Conservation (phyloP, 2,797 vertebrate genomes). For the Euphonia xanthogaster region DNA sequence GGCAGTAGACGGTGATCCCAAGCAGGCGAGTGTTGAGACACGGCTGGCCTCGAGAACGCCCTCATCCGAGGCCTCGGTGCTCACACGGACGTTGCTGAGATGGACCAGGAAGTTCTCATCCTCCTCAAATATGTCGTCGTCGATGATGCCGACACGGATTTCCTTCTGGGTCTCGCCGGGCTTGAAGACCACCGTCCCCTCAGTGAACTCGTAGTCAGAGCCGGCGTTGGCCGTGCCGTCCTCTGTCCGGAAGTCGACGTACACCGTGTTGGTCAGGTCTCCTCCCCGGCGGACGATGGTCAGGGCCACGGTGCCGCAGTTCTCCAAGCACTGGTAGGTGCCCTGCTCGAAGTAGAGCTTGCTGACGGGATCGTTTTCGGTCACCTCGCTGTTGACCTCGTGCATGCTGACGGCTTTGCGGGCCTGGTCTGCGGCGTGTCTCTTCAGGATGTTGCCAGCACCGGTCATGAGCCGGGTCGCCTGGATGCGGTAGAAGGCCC, state of each 20-base stretch:
- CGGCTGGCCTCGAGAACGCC: slow-evolving; percentile 71
- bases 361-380: slow-evolving; percentile 78
- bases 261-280: slow-evolving; percentile 81
- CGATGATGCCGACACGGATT: slow-evolving; percentile 88
- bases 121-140: slow-evolving; percentile 96
- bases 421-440: slow-evolving; percentile 89
- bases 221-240: slow-evolving; percentile 93
- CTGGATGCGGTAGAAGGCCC: slow-evolving; percentile 94
- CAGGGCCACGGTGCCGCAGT: slow-evolving; percentile 89
- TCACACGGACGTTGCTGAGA: slow-evolving; percentile 84
- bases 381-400: slow-evolving; percentile 81
- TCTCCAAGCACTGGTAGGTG: slow-evolving; percentile 94
- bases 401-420: slow-evolving; percentile 87
- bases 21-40: slow-evolving; percentile 72
- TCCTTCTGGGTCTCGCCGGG: slow-evolving; percentile 92
- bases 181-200: slow-evolving; percentile 87
- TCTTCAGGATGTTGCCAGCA: slow-evolving; percentile 90
- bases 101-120: slow-evolving; percentile 95
- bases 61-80: slow-evolving; percentile 74
- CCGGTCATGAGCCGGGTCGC: slow-evolving; percentile 93
- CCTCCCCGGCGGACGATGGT: slow-evolving; percentile 87
- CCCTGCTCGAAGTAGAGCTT: slow-evolving; percentile 90
- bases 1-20: slow-evolving; percentile 85
- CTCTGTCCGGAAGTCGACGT: slow-evolving; percentile 89
- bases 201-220: slow-evolving; percentile 88